Base-by-base conservation (phyloP, 2,888 invertebrate genomes). In the Drosophila multiciliata region DNA sequence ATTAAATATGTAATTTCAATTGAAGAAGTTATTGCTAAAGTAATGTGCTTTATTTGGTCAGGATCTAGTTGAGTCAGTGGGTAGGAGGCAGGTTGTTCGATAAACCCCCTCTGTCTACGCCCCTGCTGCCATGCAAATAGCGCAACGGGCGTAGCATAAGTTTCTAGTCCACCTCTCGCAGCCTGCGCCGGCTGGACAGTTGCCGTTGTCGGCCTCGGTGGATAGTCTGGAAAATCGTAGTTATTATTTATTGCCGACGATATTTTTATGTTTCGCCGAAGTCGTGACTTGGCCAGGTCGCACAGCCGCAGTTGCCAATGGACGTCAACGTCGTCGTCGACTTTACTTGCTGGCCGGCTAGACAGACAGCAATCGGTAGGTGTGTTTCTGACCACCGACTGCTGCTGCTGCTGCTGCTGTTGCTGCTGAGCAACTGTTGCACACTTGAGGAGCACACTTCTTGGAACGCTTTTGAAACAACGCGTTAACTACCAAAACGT, bases 221-320 rank as follows among this genome's bases (percentile, higher is more conserved):
- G 90, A 83, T 86, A 90, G 87, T 86, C 86, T 89, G 89, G 82
- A 90, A 90, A 90, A 89, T 89, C 87, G 90, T 88, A 90, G 90
- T 90, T 88, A 88, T 88, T 88, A 88, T 88, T 88, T 88, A 88
- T 88, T 90, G 86, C 91, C 83, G 86, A 72, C 83, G 83, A 90
- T 90, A 89, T 87, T 88, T 88, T 88, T 88, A 90, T 88, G 91
- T 90, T 89, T 75, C 88, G 89, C 82, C 89, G 77, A 90, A 89
- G 90, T 87, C 87, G 87, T 87, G 87, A 88, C 87, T 90, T 75
- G 77, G 83, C 89, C 89, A 76, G 89, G 75, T 89, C 83, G 17
- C 32, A 40, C 20, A 60, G 52, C 52, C 58, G 65, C 65, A 29
- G 65, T 63, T 78, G 61, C 78, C 78, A 59, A 42, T 59, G 61